A percentile compares a stretch with the other conserved stretches of the same genome.
Evolutionary conservation across 2,113 vertebrate genomes (phyloP).

Genomic region (Bungarus multicinctus): DNA sequence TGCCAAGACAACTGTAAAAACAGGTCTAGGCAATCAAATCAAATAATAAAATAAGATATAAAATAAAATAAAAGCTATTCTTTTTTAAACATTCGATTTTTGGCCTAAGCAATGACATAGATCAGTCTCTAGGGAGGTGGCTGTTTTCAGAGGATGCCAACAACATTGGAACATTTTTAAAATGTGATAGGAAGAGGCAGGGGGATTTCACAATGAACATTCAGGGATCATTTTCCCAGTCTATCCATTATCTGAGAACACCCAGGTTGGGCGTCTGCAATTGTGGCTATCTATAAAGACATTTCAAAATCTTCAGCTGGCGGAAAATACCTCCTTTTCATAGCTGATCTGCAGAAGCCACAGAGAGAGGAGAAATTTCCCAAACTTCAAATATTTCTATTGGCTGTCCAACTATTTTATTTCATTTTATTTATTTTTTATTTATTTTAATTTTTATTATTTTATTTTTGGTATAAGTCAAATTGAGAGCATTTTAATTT

Average conservation of each 20-base stretch:
- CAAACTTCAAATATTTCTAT: background rate
- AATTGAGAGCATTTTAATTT: background rate
- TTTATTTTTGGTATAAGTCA: background rate
- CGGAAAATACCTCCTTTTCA: background rate
- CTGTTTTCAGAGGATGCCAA: background rate
- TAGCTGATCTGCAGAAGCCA: background rate
- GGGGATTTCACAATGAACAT: background rate
- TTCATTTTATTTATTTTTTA: too few relatives aligned
- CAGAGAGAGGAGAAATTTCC: background rate
- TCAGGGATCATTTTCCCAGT: background rate
- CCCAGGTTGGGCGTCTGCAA: background rate
- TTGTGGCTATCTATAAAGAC: background rate
- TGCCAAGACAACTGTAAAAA: background rate
- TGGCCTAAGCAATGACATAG: background rate
- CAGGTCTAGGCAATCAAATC: background rate
- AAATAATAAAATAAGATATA: background rate
- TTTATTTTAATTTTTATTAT: background rate
- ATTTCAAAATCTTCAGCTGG: background rate
- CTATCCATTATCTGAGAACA: background rate
- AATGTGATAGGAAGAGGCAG: background rate
- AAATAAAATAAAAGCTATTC: background rate
- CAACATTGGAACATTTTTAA: background rate
- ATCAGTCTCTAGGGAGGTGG: background rate
- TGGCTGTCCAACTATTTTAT: background rate
- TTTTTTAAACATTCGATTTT: background rate